These are phyloP conservation scores for Myiotriccus ornatus DNA, from an alignment of 2,797 vertebrate genomes.

Conservation along the genomic window DNA sequence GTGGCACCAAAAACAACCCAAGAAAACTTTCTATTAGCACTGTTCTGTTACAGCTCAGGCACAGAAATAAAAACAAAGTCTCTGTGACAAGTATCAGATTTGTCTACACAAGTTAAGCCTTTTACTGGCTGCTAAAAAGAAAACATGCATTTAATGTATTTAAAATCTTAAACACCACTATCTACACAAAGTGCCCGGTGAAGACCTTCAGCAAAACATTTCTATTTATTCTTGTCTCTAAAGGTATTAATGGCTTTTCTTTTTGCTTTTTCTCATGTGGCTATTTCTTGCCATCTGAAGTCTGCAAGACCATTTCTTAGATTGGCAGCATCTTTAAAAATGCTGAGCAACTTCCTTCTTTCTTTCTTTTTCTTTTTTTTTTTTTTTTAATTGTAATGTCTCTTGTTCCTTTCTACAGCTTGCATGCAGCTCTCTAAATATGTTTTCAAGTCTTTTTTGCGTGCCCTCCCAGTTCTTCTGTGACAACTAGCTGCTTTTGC, in stretches of 20 bases:
- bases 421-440: not conserved
- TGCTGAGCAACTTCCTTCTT: not conserved
- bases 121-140: not conserved
- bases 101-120: not conserved
- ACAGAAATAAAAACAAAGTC: not conserved
- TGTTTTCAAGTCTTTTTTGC: slow-evolving; percentile 18
- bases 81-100: not conserved
- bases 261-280: not conserved
- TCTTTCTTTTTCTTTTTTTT: not conserved
- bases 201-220: not conserved
- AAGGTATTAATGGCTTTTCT: not conserved
- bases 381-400: not conserved
- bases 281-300: not conserved
- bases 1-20: not conserved
- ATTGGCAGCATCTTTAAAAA: not conserved
- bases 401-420: slow-evolving; percentile 1
- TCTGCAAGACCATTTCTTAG: not conserved
- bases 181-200: not conserved
- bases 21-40: not conserved
- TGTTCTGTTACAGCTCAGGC: not conserved
- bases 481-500: slow-evolving; percentile 36
- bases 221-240: not conserved
- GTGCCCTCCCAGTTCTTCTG: not conserved
- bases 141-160: not conserved
- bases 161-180: not conserved